Base-by-base conservation (phyloP, 1,140 invertebrate species). In the Lethrus apterus region DNA sequence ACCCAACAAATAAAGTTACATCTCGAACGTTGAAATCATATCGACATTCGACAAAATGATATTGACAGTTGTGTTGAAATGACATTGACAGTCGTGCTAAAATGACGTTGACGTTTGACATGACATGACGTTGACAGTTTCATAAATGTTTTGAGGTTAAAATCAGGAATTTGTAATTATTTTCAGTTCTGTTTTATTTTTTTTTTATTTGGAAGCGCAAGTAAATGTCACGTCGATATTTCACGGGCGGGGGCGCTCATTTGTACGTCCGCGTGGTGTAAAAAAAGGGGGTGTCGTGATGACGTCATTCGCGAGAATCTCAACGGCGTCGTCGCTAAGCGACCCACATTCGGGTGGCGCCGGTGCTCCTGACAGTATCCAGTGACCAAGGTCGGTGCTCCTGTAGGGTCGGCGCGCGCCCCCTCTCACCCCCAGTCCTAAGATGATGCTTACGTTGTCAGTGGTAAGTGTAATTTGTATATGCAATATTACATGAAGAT, bases 381-480 rank as follows among this genome's bases (percentile, higher is more conserved):
- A 9, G 18, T 35, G 15, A 36, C 44, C 15, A 45, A 45, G 44
- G 44, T 45, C 44, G 44, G 19, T 45, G 31, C 23, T 30, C 29
- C 18, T 2, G 33, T 9, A 45, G 20, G 19, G 30, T 29, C 17
- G 18, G 8, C 19, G 11, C 44, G 13, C 18, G 18, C 35, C 18
- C 24, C 35, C 34, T 41, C 55, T n/a, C n/a, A n/a, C n/a, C n/a
- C n/a, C n/a, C n/a, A n/a, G n/a, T n/a, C n/a, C n/a, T n/a, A n/a
- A n/a, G 49, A 57, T 57, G 55, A 57, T 57, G 55, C 44, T 57
- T 18, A 55, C 55, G 18, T 48, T 57, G 55, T 44, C 51, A 18
- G 51, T 54, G 52, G 55, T 57, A 51, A 57, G 55, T 54, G 31
- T n/a, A n/a, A n/a, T n/a, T n/a, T n/a, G n/a, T n/a, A n/a, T n/a